Percentiles rank a stretch among this genome's conserved stretches.
phyloP scores from a whole-genome alignment of 1,140 invertebrate species.

The Tyrophagus putrescentiae region DNA sequence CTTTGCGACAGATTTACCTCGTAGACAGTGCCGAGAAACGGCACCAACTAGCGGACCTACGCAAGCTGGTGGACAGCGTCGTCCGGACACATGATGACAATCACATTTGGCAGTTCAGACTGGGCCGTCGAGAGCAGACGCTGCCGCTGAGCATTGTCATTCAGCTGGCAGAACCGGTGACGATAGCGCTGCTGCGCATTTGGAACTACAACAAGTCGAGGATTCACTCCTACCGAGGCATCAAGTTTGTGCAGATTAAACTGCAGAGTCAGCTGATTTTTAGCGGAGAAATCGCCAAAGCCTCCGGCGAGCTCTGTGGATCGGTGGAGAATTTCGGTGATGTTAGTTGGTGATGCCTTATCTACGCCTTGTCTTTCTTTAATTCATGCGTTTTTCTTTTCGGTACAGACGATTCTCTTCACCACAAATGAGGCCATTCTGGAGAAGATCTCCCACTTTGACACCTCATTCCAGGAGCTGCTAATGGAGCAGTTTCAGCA shows the following conservation, averaged over 20 bases:
- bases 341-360: constrained; percentile 41
- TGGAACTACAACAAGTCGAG: constrained; percentile 78
- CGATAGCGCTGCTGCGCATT: constrained; percentile 53
- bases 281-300: constrained; percentile 59
- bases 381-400: neutral
- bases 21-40: neutral
- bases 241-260: constrained; percentile 49
- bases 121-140: constrained; percentile 33
- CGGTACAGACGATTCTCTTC: constrained; percentile 64
- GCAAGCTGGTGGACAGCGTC: constrained; percentile 51
- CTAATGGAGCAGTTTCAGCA: constrained; percentile 2
- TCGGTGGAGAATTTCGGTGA: constrained; percentile 56
- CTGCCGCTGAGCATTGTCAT: constrained; percentile 44
- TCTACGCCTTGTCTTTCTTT: neutral
- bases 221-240: constrained; percentile 60
- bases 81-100: constrained; percentile 56
- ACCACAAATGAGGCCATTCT: constrained; percentile 56
- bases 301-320: constrained; percentile 52
- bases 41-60: neutral
- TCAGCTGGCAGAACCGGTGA: constrained; percentile 41
- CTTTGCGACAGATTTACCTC: constrained; percentile 6
- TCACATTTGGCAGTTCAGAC: constrained; percentile 54
- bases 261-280: constrained; percentile 53
- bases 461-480: constrained; percentile 44
- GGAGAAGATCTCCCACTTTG: constrained; percentile 52